Evolutionary conservation across 1,140 invertebrate species (phyloP), one percentile per base, ranked within the genome.

Genomic region (Leptinotarsa lineolata): DNA sequence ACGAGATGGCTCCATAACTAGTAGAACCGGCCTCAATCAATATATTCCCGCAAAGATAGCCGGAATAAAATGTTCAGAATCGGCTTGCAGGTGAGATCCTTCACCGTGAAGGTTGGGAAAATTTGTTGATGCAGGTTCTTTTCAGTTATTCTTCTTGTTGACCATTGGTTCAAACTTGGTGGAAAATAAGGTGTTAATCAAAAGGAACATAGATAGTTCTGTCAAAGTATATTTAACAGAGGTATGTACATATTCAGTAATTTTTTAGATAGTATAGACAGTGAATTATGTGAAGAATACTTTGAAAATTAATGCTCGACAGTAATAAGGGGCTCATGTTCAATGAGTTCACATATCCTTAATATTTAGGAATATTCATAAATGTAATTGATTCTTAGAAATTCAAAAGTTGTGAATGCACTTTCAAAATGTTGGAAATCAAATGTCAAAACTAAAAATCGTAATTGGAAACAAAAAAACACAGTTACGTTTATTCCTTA

Each of bases 141-240:
- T 78, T 74, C 68, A 76, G 75, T 16, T 48, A 46, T 75, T 60
- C 58, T 39, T 74, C 15, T 54, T 54, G 48, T 54, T 77, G 16
- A 30, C 77, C 16, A 15, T 45, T 61, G 48, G 20, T 2, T 16
- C 12, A 24, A 60, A 39, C 20, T 21, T 59, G 63, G 66, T 77
- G 11, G 71, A 74, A n/a, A 71, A 84, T 90, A 58, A 86, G 84
- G 6, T 92, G 91, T 83, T 71, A 22, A 21, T 44, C 22, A 87
- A 91, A 79, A 91, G 91, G 81, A 91, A 91, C 81, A 92, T 91
- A 16, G 93, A 94, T 83, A 91, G 92, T 81, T 93, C 92, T 60
- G 89, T 94, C 8, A 89, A 89, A 80, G 91, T 91, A 82, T 94
- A 94, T 82, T 87, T 94, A 75, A 92, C 93, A 12, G 93, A 94